Percentiles rank a stretch among this genome's conserved stretches.
phyloP scores from a whole-genome alignment of 2,113 vertebrate species.

The Cololabis saira region DNA sequence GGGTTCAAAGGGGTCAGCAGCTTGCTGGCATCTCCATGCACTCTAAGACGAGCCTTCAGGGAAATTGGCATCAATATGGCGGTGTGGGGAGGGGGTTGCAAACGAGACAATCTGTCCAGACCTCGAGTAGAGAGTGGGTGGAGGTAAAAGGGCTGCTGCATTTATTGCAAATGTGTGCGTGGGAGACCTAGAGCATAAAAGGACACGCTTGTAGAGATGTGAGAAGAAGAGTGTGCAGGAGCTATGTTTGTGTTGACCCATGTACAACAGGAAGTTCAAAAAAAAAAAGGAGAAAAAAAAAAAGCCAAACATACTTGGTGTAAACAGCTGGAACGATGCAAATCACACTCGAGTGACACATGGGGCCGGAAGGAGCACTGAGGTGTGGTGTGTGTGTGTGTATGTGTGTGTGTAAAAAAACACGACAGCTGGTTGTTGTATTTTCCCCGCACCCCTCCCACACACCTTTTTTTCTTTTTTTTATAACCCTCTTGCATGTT shows the following conservation, averaged over 20 bases:
- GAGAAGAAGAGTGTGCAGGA: neutral
- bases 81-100: slow-evolving; percentile 16
- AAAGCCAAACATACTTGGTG: slow-evolving; percentile 14
- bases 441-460: slow-evolving; percentile 60
- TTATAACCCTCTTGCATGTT: slow-evolving; percentile 42
- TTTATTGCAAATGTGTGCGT: slow-evolving; percentile 27
- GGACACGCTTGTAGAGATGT: slow-evolving; percentile 8
- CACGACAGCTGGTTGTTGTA: slow-evolving; percentile 78
- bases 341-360: slow-evolving; percentile 64
- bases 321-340: slow-evolving; percentile 62
- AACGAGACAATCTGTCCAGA: slow-evolving; percentile 56
- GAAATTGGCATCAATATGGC: slow-evolving; percentile 57
- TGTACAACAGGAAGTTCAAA: neutral
- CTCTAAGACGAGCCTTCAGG: slow-evolving; percentile 52
- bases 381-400: slow-evolving; percentile 50
- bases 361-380: slow-evolving; percentile 46
- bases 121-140: slow-evolving; percentile 52
- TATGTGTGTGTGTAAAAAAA: neutral
- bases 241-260: neutral
- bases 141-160: slow-evolving; percentile 41
- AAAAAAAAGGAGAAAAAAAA: slow-evolving; percentile 8
- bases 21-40: slow-evolving; percentile 52
- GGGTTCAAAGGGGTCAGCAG: slow-evolving; percentile 42
- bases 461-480: slow-evolving; percentile 58
- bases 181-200: slow-evolving; percentile 14